Evolutionary conservation across 2,888 invertebrate species (phyloP).

Genomic region (Yponomeuta plumbellus): DNA sequence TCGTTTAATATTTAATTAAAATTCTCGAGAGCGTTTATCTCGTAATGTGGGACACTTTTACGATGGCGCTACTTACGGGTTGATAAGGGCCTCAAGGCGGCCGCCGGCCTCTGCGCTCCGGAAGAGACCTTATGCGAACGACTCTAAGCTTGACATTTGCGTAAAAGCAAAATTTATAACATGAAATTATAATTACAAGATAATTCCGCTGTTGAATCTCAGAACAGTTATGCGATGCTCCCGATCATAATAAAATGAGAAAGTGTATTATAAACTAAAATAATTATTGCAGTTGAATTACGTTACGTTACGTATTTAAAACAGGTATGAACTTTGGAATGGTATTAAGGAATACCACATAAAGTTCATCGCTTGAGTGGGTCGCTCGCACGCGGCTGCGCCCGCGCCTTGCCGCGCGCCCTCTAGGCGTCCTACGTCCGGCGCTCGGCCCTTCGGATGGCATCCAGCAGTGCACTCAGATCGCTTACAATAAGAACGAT

Average conservation of each 20-base stretch:
- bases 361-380: constrained; percentile 40
- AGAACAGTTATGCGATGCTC: constrained; percentile 63
- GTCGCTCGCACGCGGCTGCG: constrained; percentile 4
- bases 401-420: not conserved
- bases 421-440: not conserved
- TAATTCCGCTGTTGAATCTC: constrained; percentile 66
- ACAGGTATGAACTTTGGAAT: constrained; percentile 54
- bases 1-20: constrained; percentile 76
- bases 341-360: constrained; percentile 69
- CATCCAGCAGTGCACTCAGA: constrained; percentile 28
- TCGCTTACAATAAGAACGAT: constrained; percentile 29
- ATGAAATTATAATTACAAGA: constrained; percentile 73
- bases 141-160: constrained; percentile 59
- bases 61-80: constrained; percentile 71
- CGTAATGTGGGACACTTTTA: constrained; percentile 75
- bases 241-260: constrained; percentile 57
- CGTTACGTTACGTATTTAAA: constrained; percentile 20
- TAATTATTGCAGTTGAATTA: constrained; percentile 43
- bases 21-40: constrained; percentile 73
- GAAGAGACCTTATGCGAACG: constrained; percentile 63
- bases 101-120: constrained; percentile 21
- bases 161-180: constrained; percentile 55
- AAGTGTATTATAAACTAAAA: constrained; percentile 52
- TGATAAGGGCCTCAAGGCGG: constrained; percentile 56
- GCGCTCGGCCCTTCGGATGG: not conserved